Evolutionary conservation across 1,140 invertebrate species (phyloP).

Genomic region (Stegodyphus mimosarum): DNA sequence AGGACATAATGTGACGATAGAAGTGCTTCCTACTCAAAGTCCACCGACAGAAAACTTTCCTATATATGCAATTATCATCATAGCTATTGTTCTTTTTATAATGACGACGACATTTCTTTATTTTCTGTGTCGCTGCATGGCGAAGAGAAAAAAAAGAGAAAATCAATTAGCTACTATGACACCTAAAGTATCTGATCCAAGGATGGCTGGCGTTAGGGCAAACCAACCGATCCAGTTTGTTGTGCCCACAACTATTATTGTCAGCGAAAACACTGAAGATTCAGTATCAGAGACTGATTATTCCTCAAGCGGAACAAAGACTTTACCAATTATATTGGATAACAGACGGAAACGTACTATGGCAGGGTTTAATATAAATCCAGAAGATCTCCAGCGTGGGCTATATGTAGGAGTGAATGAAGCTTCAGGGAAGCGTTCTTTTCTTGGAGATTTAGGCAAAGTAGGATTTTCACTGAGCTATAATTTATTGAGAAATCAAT

Average conservation of each 20-base stretch:
- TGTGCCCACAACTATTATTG: slow-evolving; percentile 57
- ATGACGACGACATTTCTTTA: slow-evolving; percentile 46
- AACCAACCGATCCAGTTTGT: slow-evolving; percentile 62
- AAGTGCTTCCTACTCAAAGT: neutral
- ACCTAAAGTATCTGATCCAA: slow-evolving; percentile 23
- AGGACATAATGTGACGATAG: neutral
- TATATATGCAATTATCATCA: neutral
- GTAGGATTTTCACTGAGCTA: slow-evolving; percentile 61
- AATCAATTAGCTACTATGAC: slow-evolving; percentile 47
- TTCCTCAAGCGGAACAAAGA: slow-evolving; percentile 54
- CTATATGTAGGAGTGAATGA: slow-evolving; percentile 34
- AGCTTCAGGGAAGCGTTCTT: slow-evolving; percentile 6
- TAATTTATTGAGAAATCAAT: slow-evolving; percentile 44
- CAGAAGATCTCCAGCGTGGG: slow-evolving; percentile 51
- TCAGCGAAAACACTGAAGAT: slow-evolving; percentile 54
- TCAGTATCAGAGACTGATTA: slow-evolving; percentile 60
- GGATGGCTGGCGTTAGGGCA: slow-evolving; percentile 54
- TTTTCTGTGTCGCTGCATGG: slow-evolving; percentile 51
- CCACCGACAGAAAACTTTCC: neutral
- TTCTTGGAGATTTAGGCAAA: slow-evolving; percentile 41
- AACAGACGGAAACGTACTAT: neutral
- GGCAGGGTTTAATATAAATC: slow-evolving; percentile 44
- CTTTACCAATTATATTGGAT: slow-evolving; percentile 20
- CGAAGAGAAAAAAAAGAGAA: slow-evolving; percentile 27
- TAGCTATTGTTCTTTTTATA: neutral